These are phyloP conservation scores for Rhopalosiphum maidis DNA, from an alignment of 1,140 invertebrate species.

Conservation along the genomic window DNA sequence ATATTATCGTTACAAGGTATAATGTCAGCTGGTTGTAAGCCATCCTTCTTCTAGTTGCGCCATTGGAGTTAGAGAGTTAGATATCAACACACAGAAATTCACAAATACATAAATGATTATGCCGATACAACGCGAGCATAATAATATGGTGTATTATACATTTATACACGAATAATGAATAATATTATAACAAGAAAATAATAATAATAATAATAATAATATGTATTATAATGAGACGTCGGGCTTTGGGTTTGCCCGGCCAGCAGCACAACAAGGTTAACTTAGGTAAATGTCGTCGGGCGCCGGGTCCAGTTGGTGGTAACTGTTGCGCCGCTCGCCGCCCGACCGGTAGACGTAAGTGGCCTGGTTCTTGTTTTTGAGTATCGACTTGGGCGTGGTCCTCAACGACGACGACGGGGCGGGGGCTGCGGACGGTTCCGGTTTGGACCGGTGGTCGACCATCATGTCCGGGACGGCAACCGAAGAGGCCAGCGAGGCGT, in stretches of 20 bases:
- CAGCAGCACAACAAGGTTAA: background rate
- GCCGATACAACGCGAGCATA: background rate
- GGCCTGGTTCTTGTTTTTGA: slow-evolving; percentile 65
- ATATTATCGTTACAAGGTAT: too few relatives aligned
- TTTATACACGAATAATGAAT: background rate
- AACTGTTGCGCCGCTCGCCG: slow-evolving; percentile 18
- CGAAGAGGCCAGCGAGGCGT: slow-evolving; percentile 38
- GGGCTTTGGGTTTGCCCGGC: background rate
- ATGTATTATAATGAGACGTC: background rate
- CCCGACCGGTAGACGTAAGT: slow-evolving; percentile 37
- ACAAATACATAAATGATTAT: background rate
- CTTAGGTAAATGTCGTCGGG: slow-evolving; percentile 21
- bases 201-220: background rate
- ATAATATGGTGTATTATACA: background rate
- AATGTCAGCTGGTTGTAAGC: background rate
- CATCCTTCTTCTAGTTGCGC: background rate
- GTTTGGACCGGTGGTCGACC: background rate
- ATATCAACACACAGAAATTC: background rate
- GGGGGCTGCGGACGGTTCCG: background rate
- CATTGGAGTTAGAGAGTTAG: background rate
- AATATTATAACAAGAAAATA: too few relatives aligned
- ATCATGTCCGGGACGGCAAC: background rate
- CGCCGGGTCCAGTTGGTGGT: background rate
- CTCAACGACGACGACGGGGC: slow-evolving; percentile 63
- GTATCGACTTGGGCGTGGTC: slow-evolving; percentile 65